These are phyloP conservation scores for Eupelmus urozonus DNA, from an alignment of 2,888 invertebrate species.

Conservation along the genomic window DNA sequence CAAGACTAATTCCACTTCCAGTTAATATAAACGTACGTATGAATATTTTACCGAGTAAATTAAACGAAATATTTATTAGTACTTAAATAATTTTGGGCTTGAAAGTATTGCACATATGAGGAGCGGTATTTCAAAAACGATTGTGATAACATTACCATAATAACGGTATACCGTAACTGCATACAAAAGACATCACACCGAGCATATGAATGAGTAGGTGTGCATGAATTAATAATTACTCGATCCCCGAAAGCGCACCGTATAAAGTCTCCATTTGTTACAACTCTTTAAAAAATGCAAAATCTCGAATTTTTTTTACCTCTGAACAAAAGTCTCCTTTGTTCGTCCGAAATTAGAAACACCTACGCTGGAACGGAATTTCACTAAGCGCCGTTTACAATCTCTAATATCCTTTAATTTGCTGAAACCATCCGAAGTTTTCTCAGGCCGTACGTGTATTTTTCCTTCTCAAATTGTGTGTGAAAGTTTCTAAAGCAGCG, in stretches of 20 bases:
- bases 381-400: neutral
- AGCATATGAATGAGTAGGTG: neutral
- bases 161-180: slow-evolving; percentile 3
- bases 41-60: too few relatives aligned
- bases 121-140: too few relatives aligned
- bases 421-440: slow-evolving; percentile 22
- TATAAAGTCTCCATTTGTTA: too few relatives aligned
- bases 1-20: too few relatives aligned
- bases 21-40: too few relatives aligned
- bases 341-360: slow-evolving; percentile 1
- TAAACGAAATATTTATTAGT: too few relatives aligned
- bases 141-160: slow-evolving; percentile 1
- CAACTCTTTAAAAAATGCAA: too few relatives aligned
- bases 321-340: neutral
- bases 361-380: neutral
- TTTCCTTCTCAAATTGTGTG: slow-evolving; percentile 4
- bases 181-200: neutral
- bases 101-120: too few relatives aligned
- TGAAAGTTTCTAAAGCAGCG: slow-evolving; percentile 28
- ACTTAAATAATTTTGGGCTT: too few relatives aligned
- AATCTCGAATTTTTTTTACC: too few relatives aligned
- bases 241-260: too few relatives aligned
- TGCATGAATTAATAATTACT: neutral
- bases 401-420: slow-evolving; percentile 5
- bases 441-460: slow-evolving; percentile 14